Conservation (phyloP, 2,113 vertebrate species). For the Callaeas wilsoni region DNA sequence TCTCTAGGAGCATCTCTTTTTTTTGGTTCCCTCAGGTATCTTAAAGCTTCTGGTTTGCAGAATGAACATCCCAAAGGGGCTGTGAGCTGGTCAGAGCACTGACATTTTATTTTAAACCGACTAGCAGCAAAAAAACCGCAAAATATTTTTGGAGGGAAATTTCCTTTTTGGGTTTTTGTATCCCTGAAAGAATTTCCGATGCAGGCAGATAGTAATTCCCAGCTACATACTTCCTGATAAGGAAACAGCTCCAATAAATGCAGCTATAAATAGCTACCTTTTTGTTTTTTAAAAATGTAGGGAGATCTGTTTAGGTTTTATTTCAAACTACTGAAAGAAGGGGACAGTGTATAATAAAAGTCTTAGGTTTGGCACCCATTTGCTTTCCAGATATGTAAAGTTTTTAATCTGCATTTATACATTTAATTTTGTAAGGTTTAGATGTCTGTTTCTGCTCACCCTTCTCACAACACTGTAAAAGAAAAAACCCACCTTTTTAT, state of each 20-base stretch:
- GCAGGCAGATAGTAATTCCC: slow-evolving; percentile 75
- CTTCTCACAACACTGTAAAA: not conserved
- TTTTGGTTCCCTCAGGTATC: slow-evolving; percentile 10
- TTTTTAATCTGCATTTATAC: not conserved
- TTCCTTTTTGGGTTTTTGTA: slow-evolving; percentile 79
- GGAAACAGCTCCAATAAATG: slow-evolving; percentile 74
- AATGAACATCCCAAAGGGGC: not conserved
- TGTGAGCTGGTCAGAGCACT: slow-evolving; percentile 2
- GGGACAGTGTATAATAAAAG: not conserved
- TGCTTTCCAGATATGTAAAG: not conserved
- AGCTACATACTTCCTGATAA: slow-evolving; percentile 77
- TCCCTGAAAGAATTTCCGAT: slow-evolving; percentile 78
- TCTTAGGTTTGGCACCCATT: not conserved
- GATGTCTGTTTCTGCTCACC: not conserved
- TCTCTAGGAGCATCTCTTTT: not conserved
- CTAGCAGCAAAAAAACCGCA: slow-evolving; percentile 6
- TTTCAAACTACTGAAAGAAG: slow-evolving; percentile 21
- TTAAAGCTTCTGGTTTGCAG: slow-evolving; percentile 11
- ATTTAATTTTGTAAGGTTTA: not conserved
- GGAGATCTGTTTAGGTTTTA: slow-evolving; percentile 59
- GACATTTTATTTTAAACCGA: slow-evolving; percentile 45
- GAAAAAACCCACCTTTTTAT: not conserved
- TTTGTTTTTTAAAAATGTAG: slow-evolving; percentile 41
- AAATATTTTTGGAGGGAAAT: slow-evolving; percentile 73
- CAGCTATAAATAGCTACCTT: slow-evolving; percentile 74